Percentiles rank a stretch among this genome's conserved stretches.
Conservation (phyloP, 1,140 invertebrate species). For the Camponotus pennsylvanicus region DNA sequence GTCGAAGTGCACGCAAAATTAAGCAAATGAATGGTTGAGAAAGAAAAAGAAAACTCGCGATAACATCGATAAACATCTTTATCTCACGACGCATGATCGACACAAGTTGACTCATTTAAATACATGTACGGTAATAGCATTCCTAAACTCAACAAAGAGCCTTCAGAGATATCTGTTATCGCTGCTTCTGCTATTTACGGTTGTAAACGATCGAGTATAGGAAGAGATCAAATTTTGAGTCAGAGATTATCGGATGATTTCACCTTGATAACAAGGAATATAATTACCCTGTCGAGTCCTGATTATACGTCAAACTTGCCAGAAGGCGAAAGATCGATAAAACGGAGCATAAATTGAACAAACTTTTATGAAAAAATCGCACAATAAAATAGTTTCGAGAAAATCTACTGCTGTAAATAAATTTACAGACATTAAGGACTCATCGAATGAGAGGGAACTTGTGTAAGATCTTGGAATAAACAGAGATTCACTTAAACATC, state of each 20-base stretch:
- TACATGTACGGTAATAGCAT: neutral
- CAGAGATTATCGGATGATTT: neutral
- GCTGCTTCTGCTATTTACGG: neutral
- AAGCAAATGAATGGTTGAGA: neutral
- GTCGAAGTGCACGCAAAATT: slow-evolving; percentile 3
- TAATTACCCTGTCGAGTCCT: neutral
- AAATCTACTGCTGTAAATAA: no score
- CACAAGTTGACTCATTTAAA: slow-evolving; percentile 31
- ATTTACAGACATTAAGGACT: no score
- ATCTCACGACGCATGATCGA: neutral
- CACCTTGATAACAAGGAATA: neutral
- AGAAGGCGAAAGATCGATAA: no score
- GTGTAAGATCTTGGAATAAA: neutral
- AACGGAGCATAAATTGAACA: no score
- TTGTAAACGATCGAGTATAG: no score
- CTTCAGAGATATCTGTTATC: neutral
- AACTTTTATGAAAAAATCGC: no score
- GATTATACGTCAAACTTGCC: no score
- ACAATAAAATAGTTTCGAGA: no score
- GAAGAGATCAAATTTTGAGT: neutral
- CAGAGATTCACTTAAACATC: neutral
- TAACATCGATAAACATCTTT: slow-evolving; percentile 33
- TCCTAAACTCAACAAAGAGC: neutral
- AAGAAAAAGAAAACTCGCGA: slow-evolving; percentile 20
- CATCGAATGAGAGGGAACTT: neutral